Evolutionary conservation across 1,140 invertebrate species (phyloP).

Genomic region (Drosophila cardini): DNA sequence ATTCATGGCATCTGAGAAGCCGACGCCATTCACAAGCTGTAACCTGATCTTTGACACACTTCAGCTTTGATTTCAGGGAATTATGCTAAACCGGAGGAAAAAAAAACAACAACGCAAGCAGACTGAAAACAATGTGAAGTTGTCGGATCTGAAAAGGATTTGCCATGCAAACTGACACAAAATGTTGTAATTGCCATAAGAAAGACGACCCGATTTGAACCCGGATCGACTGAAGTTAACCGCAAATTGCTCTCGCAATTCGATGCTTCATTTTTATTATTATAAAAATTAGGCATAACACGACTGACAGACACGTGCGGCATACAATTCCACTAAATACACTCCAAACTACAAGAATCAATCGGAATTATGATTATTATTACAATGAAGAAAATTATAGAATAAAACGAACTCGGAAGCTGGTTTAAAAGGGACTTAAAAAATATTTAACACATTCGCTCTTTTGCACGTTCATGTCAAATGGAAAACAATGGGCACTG

Average conservation of each 20-base stretch:
- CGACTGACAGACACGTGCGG: constrained; percentile 66
- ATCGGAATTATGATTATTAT: too few relatives aligned
- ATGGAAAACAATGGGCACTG: constrained; percentile 63
- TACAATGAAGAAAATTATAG: not conserved
- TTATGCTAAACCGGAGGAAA: constrained; percentile 58
- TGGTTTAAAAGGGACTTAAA: constrained; percentile 37
- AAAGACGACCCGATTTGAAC: constrained; percentile 6
- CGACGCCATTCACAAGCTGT: constrained; percentile 39
- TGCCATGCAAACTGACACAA: constrained; percentile 79
- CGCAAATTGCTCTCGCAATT: constrained; percentile 64
- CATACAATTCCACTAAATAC: constrained; percentile 26
- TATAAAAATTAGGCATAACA: constrained; percentile 78
- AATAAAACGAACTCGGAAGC: not conserved
- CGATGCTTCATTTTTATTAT: constrained; percentile 75
- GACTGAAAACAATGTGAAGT: constrained; percentile 41
- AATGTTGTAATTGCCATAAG: constrained; percentile 77
- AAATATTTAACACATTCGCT: constrained; percentile 54
- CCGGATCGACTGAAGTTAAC: constrained; percentile 37
- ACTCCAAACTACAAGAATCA: constrained; percentile 13
- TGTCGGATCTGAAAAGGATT: constrained; percentile 62
- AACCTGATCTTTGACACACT: constrained; percentile 80
- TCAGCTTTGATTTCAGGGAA: constrained; percentile 80
- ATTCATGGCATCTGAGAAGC: constrained; percentile 62
- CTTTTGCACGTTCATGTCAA: constrained; percentile 78
- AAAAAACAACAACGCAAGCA: constrained; percentile 11